Base-by-base conservation (phyloP, 2,113 vertebrate genomes). In the Brachirus orientalis region DNA sequence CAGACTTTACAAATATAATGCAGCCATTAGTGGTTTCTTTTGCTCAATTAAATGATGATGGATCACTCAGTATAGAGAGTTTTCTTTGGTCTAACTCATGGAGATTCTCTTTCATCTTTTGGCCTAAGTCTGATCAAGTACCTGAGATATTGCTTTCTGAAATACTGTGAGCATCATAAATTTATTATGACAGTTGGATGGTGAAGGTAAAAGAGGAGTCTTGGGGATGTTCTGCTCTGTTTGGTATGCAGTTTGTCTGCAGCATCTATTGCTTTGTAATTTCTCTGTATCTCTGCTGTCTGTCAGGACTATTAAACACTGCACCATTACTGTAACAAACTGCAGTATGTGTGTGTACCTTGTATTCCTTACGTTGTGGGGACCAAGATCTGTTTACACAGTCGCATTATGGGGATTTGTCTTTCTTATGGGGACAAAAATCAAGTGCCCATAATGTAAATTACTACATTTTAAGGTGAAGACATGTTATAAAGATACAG, bases 251-350 rank as follows among this genome's bases (percentile, higher is more conserved):
- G 48, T 58, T 52, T 46, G 46, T 62, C 71, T 75, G 72, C 70
- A 56, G 77, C 51, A 37, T 44, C 63, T 36, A 38, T 16, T 45
- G 36, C 54, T 37, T 45, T 67, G 52, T 73, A 50, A 72, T 72
- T 64, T 40, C 55, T 9, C 19, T 58, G 11, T 60, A 47, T 44
- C 52, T 66, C 52, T 22, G 20, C 70, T 63, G 43, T 69, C 55
- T 74, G 63, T 67, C 18, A 60, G 50, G 57, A 56, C 46, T 55
- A 13, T 58, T 67, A 52, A 71, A 73, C 51, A 66, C 67, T 9
- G 75, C 79, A 63, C 53, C 28, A 10, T 28, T 28, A 63, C 63
- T 55, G 37, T 65, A 71, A 60, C 50, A 54, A 53, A 71, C 59
- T 68, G 76, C 63, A 55, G 61, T n/a, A 47, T 16, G 52, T 50